These are phyloP conservation scores for Phenacoccus solenopsis DNA, from an alignment of 1,140 invertebrate species.

Conservation along the genomic window DNA sequence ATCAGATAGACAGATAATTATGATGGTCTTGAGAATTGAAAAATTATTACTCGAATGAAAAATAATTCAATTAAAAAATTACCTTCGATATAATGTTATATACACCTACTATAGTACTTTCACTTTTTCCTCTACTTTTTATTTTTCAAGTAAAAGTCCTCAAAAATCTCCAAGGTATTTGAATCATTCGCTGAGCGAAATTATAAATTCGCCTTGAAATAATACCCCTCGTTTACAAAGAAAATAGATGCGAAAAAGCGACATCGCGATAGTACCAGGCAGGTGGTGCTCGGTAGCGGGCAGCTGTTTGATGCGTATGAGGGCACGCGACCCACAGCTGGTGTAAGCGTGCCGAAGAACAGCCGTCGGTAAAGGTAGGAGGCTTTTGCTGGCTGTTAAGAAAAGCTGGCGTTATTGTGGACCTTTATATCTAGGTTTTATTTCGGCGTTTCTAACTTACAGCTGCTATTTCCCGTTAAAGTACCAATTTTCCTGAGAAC, in stretches of 20 bases:
- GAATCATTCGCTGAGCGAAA: not conserved
- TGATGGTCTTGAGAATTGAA: no score
- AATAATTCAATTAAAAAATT: no score
- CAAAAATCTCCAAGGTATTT: not conserved
- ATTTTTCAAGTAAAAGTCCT: no score
- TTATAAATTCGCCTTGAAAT: not conserved
- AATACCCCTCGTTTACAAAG: no score
- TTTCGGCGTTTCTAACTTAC: not conserved
- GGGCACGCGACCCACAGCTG: slow-evolving; percentile 10
- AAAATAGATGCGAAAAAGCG: not conserved
- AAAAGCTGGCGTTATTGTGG: not conserved
- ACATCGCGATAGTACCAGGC: not conserved
- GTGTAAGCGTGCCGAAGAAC: slow-evolving; percentile 9
- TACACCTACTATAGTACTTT: no score
- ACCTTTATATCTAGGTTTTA: not conserved
- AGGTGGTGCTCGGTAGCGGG: not conserved
- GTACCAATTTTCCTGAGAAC: not conserved
- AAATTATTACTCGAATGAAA: no score
- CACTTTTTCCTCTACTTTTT: no score
- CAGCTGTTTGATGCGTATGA: slow-evolving; percentile 13
- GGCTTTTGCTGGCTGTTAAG: not conserved
- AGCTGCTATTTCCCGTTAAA: not conserved
- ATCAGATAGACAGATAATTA: no score
- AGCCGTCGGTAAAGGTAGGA: not conserved
- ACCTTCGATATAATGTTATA: no score